phyloP scores from a whole-genome alignment of 92 coral and sea anemone species.

The Phymanthus crucifer region DNA sequence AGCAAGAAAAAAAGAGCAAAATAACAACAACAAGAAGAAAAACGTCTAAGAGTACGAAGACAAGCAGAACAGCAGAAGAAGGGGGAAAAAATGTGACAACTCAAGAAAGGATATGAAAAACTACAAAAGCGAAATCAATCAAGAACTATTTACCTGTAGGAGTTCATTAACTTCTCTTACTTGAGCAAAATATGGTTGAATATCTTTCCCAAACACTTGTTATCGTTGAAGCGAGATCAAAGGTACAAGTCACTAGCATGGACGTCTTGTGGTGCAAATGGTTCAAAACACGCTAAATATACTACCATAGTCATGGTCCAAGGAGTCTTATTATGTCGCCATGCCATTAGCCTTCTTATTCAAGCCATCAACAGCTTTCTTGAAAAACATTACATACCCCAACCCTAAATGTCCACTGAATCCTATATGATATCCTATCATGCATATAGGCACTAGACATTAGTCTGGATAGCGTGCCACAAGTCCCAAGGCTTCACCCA shows the following conservation, averaged over 20 bases:
- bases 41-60: not conserved
- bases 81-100: not conserved
- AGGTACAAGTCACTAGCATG: not conserved
- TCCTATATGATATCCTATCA: too few species aligned
- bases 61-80: not conserved
- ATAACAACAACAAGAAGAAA: too few species aligned
- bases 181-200: not conserved
- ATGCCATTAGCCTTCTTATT: not conserved
- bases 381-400: not conserved
- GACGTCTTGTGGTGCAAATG: not conserved
- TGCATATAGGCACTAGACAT: not conserved
- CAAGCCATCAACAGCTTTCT: not conserved
- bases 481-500: not conserved
- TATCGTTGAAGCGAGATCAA: not conserved
- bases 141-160: not conserved
- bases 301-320: not conserved
- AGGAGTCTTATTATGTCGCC: not conserved
- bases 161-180: not conserved
- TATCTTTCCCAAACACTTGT: not conserved
- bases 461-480: not conserved
- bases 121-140: not conserved
- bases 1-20: too few species aligned
- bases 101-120: not conserved
- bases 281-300: not conserved
- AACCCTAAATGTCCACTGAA: not conserved